Percentiles rank a stretch among this genome's conserved stretches.
phyloP scores from a whole-genome alignment of 2,888 invertebrate genomes.

The Mellilla xanthometata region DNA sequence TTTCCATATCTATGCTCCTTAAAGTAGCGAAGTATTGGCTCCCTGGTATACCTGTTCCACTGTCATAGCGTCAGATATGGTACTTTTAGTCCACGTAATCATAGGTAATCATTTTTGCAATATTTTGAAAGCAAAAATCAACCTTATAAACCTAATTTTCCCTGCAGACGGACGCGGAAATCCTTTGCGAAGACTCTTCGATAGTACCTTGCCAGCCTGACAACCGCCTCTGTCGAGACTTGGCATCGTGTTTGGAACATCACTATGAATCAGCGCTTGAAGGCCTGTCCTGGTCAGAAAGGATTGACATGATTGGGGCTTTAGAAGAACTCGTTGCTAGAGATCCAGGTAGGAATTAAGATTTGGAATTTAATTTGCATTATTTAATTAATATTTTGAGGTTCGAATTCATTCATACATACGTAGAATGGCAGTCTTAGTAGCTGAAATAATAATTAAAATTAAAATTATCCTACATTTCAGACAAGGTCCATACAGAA shows the following conservation, averaged over 20 bases:
- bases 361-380: no score
- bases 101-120: not conserved
- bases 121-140: not conserved
- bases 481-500: no score
- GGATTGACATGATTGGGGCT: slow-evolving; percentile 90
- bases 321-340: slow-evolving; percentile 90
- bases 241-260: slow-evolving; percentile 80
- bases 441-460: no score
- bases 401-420: no score
- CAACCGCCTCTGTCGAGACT: slow-evolving; percentile 36
- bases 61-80: no score
- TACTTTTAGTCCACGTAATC: no score
- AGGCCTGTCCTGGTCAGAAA: slow-evolving; percentile 93
- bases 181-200: slow-evolving; percentile 73
- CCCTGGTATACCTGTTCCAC: no score
- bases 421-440: no score
- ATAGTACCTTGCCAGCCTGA: slow-evolving; percentile 37
- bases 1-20: no score
- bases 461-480: no score
- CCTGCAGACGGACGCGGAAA: slow-evolving; percentile 84
- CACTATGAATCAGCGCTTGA: slow-evolving; percentile 87
- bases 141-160: slow-evolving; percentile 1
- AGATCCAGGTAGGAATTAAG: slow-evolving; percentile 91
- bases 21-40: no score
- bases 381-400: no score